Percentiles rank a stretch among this genome's conserved stretches.
Evolutionary conservation across 2,888 invertebrate species (phyloP).

Genomic region (Artemia sinica): DNA sequence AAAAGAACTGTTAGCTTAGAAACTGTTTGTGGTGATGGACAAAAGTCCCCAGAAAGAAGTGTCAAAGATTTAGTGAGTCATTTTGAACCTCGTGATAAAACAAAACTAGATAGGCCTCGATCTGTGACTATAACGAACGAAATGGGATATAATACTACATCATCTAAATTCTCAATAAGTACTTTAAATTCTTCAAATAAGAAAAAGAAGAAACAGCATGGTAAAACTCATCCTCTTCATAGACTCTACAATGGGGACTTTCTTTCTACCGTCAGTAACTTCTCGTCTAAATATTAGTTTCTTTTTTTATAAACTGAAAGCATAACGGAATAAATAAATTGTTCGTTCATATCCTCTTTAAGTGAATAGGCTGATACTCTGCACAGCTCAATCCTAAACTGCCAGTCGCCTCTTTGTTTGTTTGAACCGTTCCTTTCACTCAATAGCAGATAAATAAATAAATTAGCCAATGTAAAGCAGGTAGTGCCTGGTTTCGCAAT

Average conservation of each 20-base stretch:
- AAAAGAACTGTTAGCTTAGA: slow-evolving; percentile 6
- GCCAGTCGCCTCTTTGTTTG: too few relatives aligned
- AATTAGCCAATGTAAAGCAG: too few relatives aligned
- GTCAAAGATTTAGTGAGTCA: not conserved
- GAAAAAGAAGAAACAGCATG: slow-evolving; percentile 62
- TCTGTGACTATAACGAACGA: not conserved
- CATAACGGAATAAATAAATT: too few relatives aligned
- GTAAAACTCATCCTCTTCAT: slow-evolving; percentile 77
- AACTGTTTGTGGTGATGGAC: not conserved
- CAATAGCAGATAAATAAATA: too few relatives aligned
- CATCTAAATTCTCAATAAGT: slow-evolving; percentile 20
- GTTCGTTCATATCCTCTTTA: too few relatives aligned
- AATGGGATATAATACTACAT: not conserved
- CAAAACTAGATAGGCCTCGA: not conserved
- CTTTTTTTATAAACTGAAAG: too few relatives aligned
- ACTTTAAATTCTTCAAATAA: slow-evolving; percentile 19
- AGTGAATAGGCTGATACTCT: too few relatives aligned
- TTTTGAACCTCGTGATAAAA: not conserved
- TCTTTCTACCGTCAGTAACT: too few relatives aligned
- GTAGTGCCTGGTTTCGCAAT: too few relatives aligned
- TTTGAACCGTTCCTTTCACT: too few relatives aligned
- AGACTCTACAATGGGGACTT: slow-evolving; percentile 38
- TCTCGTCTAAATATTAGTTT: too few relatives aligned
- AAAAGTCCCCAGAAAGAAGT: not conserved
- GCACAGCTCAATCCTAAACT: too few relatives aligned